phyloP scores from a whole-genome alignment of 2,888 invertebrate species.

The Lycaena phlaeas region DNA sequence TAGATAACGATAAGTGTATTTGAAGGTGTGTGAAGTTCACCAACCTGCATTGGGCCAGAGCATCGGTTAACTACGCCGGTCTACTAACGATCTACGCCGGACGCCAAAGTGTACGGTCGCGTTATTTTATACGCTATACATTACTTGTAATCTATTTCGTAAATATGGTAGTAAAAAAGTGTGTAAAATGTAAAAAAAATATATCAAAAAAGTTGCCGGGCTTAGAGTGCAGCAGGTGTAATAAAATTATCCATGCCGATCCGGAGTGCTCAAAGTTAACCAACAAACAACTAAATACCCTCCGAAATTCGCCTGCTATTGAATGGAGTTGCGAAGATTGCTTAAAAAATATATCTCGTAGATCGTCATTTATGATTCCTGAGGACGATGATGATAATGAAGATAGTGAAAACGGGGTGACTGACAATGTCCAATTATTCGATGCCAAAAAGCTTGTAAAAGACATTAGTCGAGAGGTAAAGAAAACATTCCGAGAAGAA shows the following conservation, averaged over 20 bases:
- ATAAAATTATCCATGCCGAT: slow-evolving; percentile 19
- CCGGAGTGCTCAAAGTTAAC: slow-evolving; percentile 15
- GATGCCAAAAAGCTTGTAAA: slow-evolving; percentile 11
- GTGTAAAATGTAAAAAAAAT: slow-evolving; percentile 15
- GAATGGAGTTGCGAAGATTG: slow-evolving; percentile 20
- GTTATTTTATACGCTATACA: too few species aligned
- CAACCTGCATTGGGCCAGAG: too few species aligned
- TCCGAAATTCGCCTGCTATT: slow-evolving; percentile 15
- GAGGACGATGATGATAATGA: slow-evolving; percentile 14
- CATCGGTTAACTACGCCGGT: too few species aligned
- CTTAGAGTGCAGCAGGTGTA: slow-evolving; percentile 20
- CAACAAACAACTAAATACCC: slow-evolving; percentile 16
- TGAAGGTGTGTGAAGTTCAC: too few species aligned
- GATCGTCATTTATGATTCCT: slow-evolving; percentile 16
- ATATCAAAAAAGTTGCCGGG: slow-evolving; percentile 15
- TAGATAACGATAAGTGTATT: too few species aligned
- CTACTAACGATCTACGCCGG: too few species aligned
- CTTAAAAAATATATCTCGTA: slow-evolving; percentile 11
- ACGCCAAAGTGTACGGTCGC: too few species aligned
- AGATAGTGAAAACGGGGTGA: slow-evolving; percentile 2
- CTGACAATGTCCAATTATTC: not conserved
- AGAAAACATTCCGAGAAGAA: slow-evolving; percentile 14
- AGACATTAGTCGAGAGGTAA: slow-evolving; percentile 13
- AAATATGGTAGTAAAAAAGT: slow-evolving; percentile 10
- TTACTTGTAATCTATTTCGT: too few species aligned